phyloP scores from a whole-genome alignment of 1,140 invertebrate species.

The Drosophila nasuta region DNA sequence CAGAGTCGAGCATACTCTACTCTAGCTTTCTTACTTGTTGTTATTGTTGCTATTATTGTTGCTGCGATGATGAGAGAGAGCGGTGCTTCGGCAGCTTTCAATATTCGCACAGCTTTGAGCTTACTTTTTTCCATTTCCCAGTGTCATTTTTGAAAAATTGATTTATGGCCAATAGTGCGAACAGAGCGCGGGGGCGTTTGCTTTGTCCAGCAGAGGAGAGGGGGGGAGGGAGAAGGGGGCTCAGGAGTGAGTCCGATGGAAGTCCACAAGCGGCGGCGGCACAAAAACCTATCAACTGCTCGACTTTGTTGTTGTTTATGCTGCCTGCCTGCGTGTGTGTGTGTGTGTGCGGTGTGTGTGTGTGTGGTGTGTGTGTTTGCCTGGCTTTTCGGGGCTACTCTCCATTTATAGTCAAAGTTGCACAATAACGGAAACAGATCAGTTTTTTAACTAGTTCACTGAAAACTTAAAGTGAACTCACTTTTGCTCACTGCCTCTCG shows the following conservation, averaged over 20 bases:
- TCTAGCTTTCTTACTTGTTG: background rate
- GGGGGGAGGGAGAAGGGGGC: background rate
- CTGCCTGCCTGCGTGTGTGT: background rate
- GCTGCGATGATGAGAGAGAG: constrained; percentile 16
- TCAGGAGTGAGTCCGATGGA: background rate
- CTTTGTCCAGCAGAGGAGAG: constrained; percentile 2
- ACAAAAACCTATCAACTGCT: constrained; percentile 78
- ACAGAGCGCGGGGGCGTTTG: background rate
- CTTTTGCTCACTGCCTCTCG: background rate
- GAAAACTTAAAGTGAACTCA: constrained; percentile 11
- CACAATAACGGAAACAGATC: constrained; percentile 72
- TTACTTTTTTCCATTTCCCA: constrained; percentile 83
- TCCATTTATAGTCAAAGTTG: constrained; percentile 64
- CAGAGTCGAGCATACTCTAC: too few species aligned
- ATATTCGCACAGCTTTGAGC: constrained; percentile 76
- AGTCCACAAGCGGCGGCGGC: constrained; percentile 39
- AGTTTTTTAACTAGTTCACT: constrained; percentile 62
- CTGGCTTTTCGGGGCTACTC: constrained; percentile 32
- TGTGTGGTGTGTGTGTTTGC: constrained; percentile 8
- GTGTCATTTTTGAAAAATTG: constrained; percentile 83
- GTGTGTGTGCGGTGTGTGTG: constrained; percentile 4
- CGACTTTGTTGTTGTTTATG: constrained; percentile 44
- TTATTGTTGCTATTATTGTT: constrained; percentile 3
- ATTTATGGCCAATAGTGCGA: constrained; percentile 79
- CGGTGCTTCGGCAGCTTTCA: constrained; percentile 58